Evolutionary conservation across 2,797 vertebrate genomes (phyloP).

Genomic region (Arrhamphus sclerolepis): DNA sequence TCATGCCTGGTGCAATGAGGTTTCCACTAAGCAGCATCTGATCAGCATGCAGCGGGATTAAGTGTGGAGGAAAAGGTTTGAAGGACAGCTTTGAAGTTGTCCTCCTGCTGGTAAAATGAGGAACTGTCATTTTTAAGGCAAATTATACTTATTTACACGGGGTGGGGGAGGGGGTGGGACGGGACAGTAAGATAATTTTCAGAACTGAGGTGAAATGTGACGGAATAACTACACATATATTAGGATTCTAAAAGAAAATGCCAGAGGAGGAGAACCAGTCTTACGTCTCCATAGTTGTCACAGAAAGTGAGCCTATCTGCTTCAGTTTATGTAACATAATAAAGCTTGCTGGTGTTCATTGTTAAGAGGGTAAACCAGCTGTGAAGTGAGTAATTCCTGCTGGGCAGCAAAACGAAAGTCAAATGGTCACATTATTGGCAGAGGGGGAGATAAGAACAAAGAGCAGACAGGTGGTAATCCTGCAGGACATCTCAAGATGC

Average conservation of each 20-base stretch:
- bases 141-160: not conserved
- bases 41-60: constrained; percentile 10
- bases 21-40: constrained; percentile 16
- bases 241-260: not conserved
- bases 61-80: too few relatives aligned
- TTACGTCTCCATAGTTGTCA: too few relatives aligned
- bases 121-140: constrained; percentile 43
- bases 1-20: not conserved
- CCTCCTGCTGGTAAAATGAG: constrained; percentile 54
- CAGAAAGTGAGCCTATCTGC: constrained; percentile 16
- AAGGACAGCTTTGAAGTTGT: constrained; percentile 18
- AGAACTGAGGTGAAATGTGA: too few relatives aligned
- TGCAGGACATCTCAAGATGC: constrained; percentile 33
- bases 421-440: constrained; percentile 29
- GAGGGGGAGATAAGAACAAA: constrained; percentile 48
- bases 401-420: constrained; percentile 30
- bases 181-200: too few relatives aligned
- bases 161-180: too few relatives aligned
- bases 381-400: constrained; percentile 42
- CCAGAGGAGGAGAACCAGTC: not conserved
- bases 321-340: constrained; percentile 23
- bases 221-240: not conserved
- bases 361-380: constrained; percentile 58
- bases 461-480: constrained; percentile 51
- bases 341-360: constrained; percentile 39